phyloP scores from a whole-genome alignment of 2,113 vertebrate species.

The Mohoua ochrocephala region DNA sequence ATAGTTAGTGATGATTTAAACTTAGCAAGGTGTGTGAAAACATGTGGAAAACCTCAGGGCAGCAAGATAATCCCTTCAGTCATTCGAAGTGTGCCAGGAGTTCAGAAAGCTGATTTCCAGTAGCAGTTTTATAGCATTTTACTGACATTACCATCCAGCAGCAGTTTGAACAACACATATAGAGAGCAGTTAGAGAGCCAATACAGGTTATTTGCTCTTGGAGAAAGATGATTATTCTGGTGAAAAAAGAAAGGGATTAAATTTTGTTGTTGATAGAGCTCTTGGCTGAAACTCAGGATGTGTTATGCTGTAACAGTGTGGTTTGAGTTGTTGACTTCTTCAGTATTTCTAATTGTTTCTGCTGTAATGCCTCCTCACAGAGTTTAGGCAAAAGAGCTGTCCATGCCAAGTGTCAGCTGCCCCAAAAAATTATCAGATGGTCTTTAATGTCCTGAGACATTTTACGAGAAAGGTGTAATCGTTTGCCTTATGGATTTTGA shows the following conservation, averaged over 20 bases:
- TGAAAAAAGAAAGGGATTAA: neutral
- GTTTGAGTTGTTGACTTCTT: neutral
- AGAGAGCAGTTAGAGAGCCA: neutral
- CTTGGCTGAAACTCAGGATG: neutral
- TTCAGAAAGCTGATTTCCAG: neutral
- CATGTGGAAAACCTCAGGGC: neutral
- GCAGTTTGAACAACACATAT: neutral
- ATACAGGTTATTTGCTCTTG: neutral
- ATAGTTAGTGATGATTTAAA: neutral
- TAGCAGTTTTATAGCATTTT: neutral
- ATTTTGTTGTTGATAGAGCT: neutral
- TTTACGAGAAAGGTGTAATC: neutral
- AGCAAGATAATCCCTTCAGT: neutral
- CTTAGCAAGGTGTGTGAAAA: neutral
- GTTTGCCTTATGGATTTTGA: neutral
- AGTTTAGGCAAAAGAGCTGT: neutral
- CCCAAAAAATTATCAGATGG: neutral
- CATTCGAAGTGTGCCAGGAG: neutral
- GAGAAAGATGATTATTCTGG: neutral
- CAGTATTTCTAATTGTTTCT: neutral
- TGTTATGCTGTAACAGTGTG: neutral
- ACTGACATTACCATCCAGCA: neutral
- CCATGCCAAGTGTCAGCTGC: neutral
- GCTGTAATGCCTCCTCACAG: neutral
- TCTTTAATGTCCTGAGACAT: neutral